Conservation (phyloP, 1,140 invertebrate genomes). For the Drosophila nigrodunni region DNA sequence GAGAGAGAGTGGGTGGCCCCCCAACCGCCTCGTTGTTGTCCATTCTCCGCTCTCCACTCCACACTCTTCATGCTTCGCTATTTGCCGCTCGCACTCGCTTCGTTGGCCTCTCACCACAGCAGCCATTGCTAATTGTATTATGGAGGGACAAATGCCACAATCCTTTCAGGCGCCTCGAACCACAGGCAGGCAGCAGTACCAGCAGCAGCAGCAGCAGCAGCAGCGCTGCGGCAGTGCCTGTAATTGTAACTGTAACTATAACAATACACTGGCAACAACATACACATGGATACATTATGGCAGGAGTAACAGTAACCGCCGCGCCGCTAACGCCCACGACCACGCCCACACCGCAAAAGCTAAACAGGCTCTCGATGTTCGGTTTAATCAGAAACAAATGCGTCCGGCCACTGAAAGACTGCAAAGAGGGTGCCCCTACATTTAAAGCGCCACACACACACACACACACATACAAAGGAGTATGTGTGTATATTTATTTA, state of each 20-base stretch:
- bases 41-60: too few relatives aligned
- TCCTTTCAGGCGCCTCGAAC: constrained; percentile 49
- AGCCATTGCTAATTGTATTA: constrained; percentile 55
- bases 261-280: constrained; percentile 26
- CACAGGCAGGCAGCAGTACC: constrained; percentile 19
- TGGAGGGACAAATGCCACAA: constrained; percentile 34
- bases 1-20: too few relatives aligned
- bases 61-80: not conserved
- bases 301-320: constrained; percentile 23
- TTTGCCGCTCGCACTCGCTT: not conserved
- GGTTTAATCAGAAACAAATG: constrained; percentile 77
- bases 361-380: constrained; percentile 65
- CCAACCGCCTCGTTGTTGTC: too few relatives aligned
- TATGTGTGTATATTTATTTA: too few relatives aligned
- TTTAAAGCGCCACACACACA: too few relatives aligned
- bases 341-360: constrained; percentile 46
- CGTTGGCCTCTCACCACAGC: constrained; percentile 14
- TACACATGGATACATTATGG: constrained; percentile 29
- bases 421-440: constrained; percentile 2
- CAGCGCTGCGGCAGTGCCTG: constrained; percentile 2
- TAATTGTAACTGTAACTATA: constrained; percentile 26
- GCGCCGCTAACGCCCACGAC: not conserved
- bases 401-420: constrained; percentile 51
- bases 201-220: constrained; percentile 1
- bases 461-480: too few relatives aligned